Percentiles rank a stretch among this genome's conserved stretches.
phyloP scores from a whole-genome alignment of 2,888 invertebrate genomes.

The Choristoneura rosaceana region DNA sequence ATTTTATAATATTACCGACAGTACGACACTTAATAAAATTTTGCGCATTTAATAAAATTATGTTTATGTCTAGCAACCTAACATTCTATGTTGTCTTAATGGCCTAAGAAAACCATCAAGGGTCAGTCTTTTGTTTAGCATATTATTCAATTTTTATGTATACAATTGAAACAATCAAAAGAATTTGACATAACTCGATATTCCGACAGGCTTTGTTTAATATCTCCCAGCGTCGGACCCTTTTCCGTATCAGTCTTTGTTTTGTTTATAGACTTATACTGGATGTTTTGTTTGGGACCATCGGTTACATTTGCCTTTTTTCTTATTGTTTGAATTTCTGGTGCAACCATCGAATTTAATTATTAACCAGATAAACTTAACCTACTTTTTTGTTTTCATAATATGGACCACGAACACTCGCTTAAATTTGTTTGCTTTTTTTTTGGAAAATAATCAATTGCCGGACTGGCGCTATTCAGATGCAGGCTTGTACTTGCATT shows the following conservation, averaged over 20 bases:
- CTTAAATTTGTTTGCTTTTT: too few species aligned
- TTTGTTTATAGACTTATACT: not conserved
- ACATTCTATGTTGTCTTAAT: not conserved
- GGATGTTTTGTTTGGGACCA: not conserved
- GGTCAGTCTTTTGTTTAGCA: not conserved
- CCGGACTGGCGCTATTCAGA: too few species aligned
- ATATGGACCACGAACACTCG: too few species aligned
- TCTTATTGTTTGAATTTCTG: not conserved
- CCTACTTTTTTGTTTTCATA: not conserved
- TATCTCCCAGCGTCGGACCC: conserved; percentile 1
- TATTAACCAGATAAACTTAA: not conserved
- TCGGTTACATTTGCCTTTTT: not conserved
- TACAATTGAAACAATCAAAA: not conserved
- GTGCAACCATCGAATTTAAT: not conserved
- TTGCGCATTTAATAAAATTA: too few species aligned
- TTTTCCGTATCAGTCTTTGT: not conserved
- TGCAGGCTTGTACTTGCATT: too few species aligned
- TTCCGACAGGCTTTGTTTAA: conserved; percentile 3
- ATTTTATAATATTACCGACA: too few species aligned
- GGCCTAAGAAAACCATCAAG: not conserved
- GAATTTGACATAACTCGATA: conserved; percentile 2
- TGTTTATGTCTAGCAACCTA: not conserved
- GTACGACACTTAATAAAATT: too few species aligned
- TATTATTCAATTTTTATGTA: not conserved
- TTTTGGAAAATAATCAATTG: too few species aligned